phyloP scores from a whole-genome alignment of 2,888 invertebrate genomes.

The Ophonus ardosiacus region DNA sequence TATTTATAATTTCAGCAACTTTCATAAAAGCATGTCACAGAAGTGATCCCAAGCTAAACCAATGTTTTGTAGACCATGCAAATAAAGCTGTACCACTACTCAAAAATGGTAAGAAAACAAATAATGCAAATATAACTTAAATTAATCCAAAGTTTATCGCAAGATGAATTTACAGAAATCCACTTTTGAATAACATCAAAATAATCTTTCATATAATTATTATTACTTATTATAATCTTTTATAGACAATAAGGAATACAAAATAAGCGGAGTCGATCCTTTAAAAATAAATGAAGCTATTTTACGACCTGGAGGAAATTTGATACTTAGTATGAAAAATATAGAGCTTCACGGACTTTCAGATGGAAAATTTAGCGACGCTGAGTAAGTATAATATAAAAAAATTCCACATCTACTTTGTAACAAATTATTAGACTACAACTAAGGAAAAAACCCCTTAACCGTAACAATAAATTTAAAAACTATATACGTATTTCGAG shows the following conservation, averaged over 20 bases:
- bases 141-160: too few relatives aligned
- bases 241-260: background rate
- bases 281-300: background rate
- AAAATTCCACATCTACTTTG: background rate
- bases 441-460: too few relatives aligned
- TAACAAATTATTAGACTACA: too few relatives aligned
- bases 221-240: background rate
- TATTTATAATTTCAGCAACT: background rate
- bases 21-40: background rate
- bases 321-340: background rate
- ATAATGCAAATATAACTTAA: background rate
- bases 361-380: background rate
- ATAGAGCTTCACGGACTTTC: background rate
- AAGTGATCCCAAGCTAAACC: background rate
- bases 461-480: too few relatives aligned
- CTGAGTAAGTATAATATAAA: conserved; percentile 7
- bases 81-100: background rate
- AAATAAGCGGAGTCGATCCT: conserved; percentile 1
- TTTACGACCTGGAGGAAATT: background rate
- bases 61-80: background rate
- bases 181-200: too few relatives aligned
- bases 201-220: too few relatives aligned
- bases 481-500: too few relatives aligned
- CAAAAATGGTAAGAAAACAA: background rate
- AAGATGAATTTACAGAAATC: too few relatives aligned